Percentiles rank a stretch among this genome's conserved stretches.
These are phyloP conservation scores for Conger conger DNA, from an alignment of 2,113 vertebrate genomes.

Conservation along the genomic window DNA sequence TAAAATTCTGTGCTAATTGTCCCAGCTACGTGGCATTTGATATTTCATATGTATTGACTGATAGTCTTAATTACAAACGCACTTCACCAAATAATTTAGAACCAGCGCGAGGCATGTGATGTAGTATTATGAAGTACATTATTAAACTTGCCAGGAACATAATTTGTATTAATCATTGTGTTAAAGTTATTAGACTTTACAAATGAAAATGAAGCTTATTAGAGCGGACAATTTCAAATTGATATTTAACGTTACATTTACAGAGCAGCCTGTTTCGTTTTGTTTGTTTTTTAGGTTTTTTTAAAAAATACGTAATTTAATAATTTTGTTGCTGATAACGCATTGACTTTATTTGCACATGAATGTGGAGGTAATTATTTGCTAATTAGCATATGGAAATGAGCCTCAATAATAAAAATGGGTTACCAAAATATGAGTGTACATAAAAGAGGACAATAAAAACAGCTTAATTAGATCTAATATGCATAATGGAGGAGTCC, in stretches of 20 bases:
- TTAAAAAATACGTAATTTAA: conserved; percentile 55
- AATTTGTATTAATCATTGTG: conserved; percentile 69
- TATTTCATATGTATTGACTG: conserved; percentile 60
- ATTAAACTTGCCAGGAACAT: conserved; percentile 49
- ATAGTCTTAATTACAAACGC: conserved; percentile 67
- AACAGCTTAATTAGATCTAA: conserved; percentile 60
- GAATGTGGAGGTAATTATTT: conserved; percentile 72
- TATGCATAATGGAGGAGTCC: conserved; percentile 51
- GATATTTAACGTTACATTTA: conserved; percentile 64
- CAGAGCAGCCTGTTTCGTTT: conserved; percentile 49
- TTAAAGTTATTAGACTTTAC: conserved; percentile 65
- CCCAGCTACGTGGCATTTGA: conserved; percentile 49
- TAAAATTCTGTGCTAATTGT: conserved; percentile 60
- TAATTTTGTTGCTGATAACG: conserved; percentile 52
- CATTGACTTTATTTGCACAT: conserved; percentile 65
- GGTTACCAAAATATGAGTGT: conserved; percentile 27
- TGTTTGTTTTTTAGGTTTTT: conserved; percentile 49
- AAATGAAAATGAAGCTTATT: conserved; percentile 64
- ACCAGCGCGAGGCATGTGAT: conserved; percentile 39
- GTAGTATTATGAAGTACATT: conserved; percentile 22
- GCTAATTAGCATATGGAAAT: conserved; percentile 73
- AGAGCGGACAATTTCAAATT: conserved; percentile 65
- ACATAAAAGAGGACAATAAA: conserved; percentile 56
- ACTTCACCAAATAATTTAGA: conserved; percentile 61
- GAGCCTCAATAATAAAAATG: conserved; percentile 61